Conservation (phyloP, 2,113 vertebrate species). For the Callopanchax toddi region DNA sequence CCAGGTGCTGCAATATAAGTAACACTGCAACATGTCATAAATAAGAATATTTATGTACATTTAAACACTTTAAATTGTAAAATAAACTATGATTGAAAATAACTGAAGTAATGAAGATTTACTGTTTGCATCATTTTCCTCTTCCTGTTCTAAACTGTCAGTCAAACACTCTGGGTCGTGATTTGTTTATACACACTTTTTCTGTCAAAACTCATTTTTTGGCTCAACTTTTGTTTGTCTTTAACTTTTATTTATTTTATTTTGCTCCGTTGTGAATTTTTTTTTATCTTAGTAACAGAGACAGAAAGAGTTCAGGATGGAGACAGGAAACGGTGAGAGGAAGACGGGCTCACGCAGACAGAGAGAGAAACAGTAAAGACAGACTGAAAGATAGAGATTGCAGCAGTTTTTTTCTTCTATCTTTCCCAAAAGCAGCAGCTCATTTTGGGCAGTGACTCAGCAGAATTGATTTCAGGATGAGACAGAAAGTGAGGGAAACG, state of each 20-base stretch:
- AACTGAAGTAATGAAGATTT: too few relatives aligned
- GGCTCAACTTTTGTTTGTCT: constrained; percentile 20
- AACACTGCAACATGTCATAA: too few relatives aligned
- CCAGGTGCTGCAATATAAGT: too few relatives aligned
- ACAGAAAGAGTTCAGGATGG: constrained; percentile 13
- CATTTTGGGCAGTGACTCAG: constrained; percentile 77
- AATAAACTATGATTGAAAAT: too few relatives aligned
- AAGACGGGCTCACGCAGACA: constrained; percentile 5
- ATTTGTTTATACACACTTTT: constrained; percentile 1
- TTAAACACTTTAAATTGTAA: too few relatives aligned
- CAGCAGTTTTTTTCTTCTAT: constrained; percentile 34
- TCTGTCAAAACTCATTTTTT: constrained; percentile 1
- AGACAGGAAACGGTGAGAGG: constrained; percentile 19
- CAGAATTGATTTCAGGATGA: constrained; percentile 72
- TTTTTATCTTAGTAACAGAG: constrained; percentile 51
- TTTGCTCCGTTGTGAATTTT: constrained; percentile 12
- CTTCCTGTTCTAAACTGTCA: too few relatives aligned
- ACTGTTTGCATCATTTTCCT: too few relatives aligned
- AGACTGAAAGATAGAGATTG: constrained; percentile 38
- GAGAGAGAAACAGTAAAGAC: not conserved
- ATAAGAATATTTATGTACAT: too few relatives aligned
- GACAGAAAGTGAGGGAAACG: constrained; percentile 32
- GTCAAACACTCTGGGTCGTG: not conserved
- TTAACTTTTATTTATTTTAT: constrained; percentile 23
- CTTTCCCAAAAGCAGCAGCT: constrained; percentile 61